Base-by-base conservation (phyloP, 2,888 invertebrate genomes). In the Emesis furor region DNA sequence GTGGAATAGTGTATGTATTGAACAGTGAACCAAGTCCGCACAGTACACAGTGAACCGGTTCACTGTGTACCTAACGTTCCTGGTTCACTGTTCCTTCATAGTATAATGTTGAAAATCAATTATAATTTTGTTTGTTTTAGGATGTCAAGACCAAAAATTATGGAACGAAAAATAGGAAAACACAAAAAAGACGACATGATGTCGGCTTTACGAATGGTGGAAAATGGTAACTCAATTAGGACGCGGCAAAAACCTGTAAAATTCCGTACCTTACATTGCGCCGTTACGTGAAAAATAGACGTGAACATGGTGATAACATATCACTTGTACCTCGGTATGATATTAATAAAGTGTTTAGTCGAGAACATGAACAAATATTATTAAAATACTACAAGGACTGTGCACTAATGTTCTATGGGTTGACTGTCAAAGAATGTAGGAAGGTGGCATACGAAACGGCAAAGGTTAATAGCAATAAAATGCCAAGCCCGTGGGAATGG, bases 291-390 rank as follows among this genome's bases (percentile, higher is more conserved):
- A 42, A 39, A 17, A 71, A 71, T 5, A 42, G 42, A 42, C 35
- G 24, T 5, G 71, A 71, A 32, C 39, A 71, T 32, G 71, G 71
- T 14, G 71, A 71, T 12, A 71, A 42, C 42, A 71, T 71, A 42
- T 71, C 71, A 14, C 42, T 71, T 42, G 71, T 71, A 6, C 71
- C 42, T 32, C 14, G 55, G 55, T 42, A 71, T 71, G 71, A 71
- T 17, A 71, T 71, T 42, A 71, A 71, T 24, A 30, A 35, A 35
- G 42, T 71, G 24, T 71, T 71, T 42, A 17, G 37, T 42, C 17
- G 46, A 71, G 71, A 42, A 71, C 71, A 71, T 17, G 71, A 71
- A 71, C 32, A 71, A 35, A 4, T 71, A 35, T 71, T 71, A 71
- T 17, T 71, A 71, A 35, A 71, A 71, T 71, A 71, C n/a, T 71